These are phyloP conservation scores for Drosophila anceps DNA, from an alignment of 2,888 invertebrate genomes.

Conservation along the genomic window DNA sequence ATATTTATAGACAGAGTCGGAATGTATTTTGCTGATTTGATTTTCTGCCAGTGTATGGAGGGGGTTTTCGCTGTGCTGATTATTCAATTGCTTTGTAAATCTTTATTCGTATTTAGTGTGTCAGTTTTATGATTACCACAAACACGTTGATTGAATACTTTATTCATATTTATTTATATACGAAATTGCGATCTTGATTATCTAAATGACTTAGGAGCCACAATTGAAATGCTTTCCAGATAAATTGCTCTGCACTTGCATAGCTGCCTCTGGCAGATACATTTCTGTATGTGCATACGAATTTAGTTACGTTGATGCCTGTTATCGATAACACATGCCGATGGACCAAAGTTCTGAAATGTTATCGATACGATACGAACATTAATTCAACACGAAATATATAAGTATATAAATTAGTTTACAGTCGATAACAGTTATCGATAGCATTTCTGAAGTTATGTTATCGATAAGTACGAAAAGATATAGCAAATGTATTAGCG, in stretches of 20 bases:
- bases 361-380: neutral
- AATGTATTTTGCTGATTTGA: slow-evolving; percentile 11
- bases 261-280: neutral
- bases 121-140: slow-evolving; percentile 47
- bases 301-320: neutral
- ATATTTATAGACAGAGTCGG: slow-evolving; percentile 22
- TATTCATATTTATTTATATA: slow-evolving; percentile 13
- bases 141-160: slow-evolving; percentile 29
- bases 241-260: neutral
- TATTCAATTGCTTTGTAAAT: slow-evolving; percentile 55
- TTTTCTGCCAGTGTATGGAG: slow-evolving; percentile 12
- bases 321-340: neutral
- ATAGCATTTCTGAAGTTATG: neutral
- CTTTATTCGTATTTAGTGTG: slow-evolving; percentile 42
- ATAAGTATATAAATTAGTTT: neutral
- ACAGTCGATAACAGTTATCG: neutral
- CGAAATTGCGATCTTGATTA: slow-evolving; percentile 12
- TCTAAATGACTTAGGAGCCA: neutral
- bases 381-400: neutral
- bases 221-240: neutral
- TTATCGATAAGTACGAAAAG: neutral
- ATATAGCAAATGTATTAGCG: neutral
- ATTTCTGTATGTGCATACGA: neutral
- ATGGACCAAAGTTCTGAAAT: neutral
- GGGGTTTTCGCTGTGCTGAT: slow-evolving; percentile 34